phyloP scores from a whole-genome alignment of 2,113 vertebrate species.

The Puma concolor region DNA sequence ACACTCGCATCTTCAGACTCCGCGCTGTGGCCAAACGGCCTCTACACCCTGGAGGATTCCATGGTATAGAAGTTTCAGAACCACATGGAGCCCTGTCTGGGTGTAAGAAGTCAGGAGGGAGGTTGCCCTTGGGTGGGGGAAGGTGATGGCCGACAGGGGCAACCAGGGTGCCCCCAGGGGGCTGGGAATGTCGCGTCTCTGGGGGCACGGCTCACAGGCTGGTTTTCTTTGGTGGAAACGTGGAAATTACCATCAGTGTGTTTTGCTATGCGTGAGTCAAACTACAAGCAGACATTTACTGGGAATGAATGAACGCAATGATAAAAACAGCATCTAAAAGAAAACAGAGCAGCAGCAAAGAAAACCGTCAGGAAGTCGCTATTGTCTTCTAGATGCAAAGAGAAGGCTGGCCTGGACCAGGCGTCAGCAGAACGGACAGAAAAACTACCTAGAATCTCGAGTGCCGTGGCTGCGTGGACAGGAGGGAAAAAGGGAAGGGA shows the following conservation, averaged over 20 bases:
- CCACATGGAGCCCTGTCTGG: neutral
- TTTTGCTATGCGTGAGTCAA: neutral
- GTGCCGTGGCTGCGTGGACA: neutral
- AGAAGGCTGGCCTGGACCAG: neutral
- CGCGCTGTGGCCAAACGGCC: rapidly evolving
- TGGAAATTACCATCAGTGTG: rapidly evolving
- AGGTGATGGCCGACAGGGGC: no score
- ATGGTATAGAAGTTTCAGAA: neutral
- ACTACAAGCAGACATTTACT: neutral
- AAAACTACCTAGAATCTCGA: neutral
- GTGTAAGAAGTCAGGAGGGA: neutral
- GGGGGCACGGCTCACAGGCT: no score
- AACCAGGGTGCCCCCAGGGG: neutral
- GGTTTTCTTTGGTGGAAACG: neutral
- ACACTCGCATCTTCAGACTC: neutral
- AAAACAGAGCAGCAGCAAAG: neutral
- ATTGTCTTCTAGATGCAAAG: neutral
- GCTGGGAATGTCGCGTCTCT: neutral
- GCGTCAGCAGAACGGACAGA: rapidly evolving
- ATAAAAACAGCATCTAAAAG: neutral
- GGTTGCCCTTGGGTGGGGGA: neutral
- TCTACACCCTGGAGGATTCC: rapidly evolving
- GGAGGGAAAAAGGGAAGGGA: neutral
- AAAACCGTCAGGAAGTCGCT: neutral
- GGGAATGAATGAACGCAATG: neutral